Percentiles rank a stretch among this genome's conserved stretches.
Evolutionary conservation across 2,113 vertebrate species (phyloP).

Genomic region (Hepsetus odoe): DNA sequence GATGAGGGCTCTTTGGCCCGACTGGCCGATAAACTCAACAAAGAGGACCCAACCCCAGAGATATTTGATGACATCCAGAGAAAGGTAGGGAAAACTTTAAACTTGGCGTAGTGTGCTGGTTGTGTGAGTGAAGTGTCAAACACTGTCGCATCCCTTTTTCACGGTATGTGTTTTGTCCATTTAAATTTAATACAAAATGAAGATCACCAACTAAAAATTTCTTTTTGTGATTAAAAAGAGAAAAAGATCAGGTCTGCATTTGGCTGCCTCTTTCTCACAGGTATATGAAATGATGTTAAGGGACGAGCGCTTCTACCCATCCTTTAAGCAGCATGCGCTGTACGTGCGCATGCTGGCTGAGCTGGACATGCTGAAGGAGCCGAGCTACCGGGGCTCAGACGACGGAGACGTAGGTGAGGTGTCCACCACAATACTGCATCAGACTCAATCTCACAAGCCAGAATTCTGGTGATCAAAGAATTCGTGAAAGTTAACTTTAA

Average conservation of each 20-base stretch:
- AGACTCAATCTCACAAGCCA: too few species aligned
- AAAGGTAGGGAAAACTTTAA: conserved; percentile 77
- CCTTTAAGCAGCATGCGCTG: conserved; percentile 91
- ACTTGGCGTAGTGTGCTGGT: background rate
- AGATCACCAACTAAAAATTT: too few species aligned
- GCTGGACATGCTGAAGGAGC: conserved; percentile 98
- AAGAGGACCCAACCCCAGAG: conserved; percentile 93
- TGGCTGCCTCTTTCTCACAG: conserved; percentile 65
- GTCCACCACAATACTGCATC: background rate
- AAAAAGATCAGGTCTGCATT: background rate
- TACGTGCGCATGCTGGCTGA: conserved; percentile 98
- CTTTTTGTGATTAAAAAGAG: background rate
- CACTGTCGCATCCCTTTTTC: too few species aligned
- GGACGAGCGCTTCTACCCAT: conserved; percentile 94
- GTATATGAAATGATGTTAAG: conserved; percentile 96
- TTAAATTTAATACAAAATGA: too few species aligned
- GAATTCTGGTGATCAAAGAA: too few species aligned
- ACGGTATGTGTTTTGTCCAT: too few species aligned
- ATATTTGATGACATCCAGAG: conserved; percentile 98
- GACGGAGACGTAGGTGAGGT: conserved; percentile 89
- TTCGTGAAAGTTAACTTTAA: too few species aligned
- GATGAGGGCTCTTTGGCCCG: conserved; percentile 85
- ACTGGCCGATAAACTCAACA: conserved; percentile 90
- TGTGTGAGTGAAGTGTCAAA: background rate
- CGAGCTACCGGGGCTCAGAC: conserved; percentile 95